Evolutionary conservation across 1,140 invertebrate genomes (phyloP), one percentile per base, ranked within the genome.

Genomic region (Drosophila bocqueti): DNA sequence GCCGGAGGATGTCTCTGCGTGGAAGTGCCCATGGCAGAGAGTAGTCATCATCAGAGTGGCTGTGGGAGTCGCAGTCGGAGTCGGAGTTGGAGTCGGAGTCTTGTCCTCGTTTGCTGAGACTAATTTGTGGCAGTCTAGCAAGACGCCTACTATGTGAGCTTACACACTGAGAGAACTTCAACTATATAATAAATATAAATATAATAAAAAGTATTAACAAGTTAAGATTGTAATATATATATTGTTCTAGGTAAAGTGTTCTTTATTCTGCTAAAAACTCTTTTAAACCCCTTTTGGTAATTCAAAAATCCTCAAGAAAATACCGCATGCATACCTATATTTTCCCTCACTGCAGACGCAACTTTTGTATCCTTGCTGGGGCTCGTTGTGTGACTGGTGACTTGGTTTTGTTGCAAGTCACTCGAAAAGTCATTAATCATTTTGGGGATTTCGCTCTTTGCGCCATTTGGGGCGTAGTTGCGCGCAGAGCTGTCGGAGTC

Each of bases 351-450:
- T 78, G 75, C 8, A 62, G 15, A 36, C 52, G 18, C 55, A 26
- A 50, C 64, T 69, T 78, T 72, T 77, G 77, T 77, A 87, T 87
- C 83, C 83, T 87, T 52, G 63, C 68, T 52, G 52, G 50, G 67
- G 38, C 66, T 81, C 78, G 78, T 81, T 75, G 75, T 82, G 81
- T 49, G 69, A 71, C 75, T 78, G 58, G 75, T 78, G 76, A 79
- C 76, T 79, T 78, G 63, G 74, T 83, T 83, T 83, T 76, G 80
- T 80, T 75, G 90, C 83, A 78, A 92, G 90, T 92, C 90, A 92
- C 90, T 92, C 81, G 80, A 86, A 91, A 83, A 84, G 77, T 92
- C 90, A 89, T 92, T 92, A 87, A 92, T 92, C 90, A 92, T 92
- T 90, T 90, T 72, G 81, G 66, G 68, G 57, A 69, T 52, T 74